phyloP scores from a whole-genome alignment of 1,140 invertebrate genomes.

The Plodia interpunctella region DNA sequence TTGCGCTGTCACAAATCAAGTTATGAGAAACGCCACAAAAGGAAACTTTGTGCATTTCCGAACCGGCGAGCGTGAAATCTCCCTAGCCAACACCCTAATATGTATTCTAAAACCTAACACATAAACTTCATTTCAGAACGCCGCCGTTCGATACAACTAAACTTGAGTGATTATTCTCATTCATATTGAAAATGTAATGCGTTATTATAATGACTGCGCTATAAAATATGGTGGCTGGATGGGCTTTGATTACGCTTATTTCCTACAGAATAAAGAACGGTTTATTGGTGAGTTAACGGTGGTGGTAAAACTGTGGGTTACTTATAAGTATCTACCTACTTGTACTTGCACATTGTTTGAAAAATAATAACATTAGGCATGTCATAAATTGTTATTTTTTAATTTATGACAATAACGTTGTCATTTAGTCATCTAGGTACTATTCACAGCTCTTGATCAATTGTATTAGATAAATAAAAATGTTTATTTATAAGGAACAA shows the following conservation, averaged over 20 bases:
- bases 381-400: no score
- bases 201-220: background rate
- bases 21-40: slow-evolving; percentile 74
- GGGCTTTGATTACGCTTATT: background rate
- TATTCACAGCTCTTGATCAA: no score
- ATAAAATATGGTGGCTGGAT: slow-evolving; percentile 11
- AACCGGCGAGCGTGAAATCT: slow-evolving; percentile 65
- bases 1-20: slow-evolving; percentile 67
- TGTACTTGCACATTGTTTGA: no score
- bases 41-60: slow-evolving; percentile 75
- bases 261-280: background rate
- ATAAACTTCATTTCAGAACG: slow-evolving; percentile 18
- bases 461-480: no score
- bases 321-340: no score
- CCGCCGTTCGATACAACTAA: slow-evolving; percentile 24
- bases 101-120: slow-evolving; percentile 42
- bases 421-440: no score
- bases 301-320: background rate
- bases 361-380: no score
- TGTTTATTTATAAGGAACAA: no score
- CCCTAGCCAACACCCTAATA: slow-evolving; percentile 32
- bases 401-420: no score
- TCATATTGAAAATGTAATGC: slow-evolving; percentile 33
- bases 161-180: slow-evolving; percentile 24
- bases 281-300: slow-evolving; percentile 1